phyloP scores from a whole-genome alignment of 2,797 vertebrate species.

The Darevskia nairensis region DNA sequence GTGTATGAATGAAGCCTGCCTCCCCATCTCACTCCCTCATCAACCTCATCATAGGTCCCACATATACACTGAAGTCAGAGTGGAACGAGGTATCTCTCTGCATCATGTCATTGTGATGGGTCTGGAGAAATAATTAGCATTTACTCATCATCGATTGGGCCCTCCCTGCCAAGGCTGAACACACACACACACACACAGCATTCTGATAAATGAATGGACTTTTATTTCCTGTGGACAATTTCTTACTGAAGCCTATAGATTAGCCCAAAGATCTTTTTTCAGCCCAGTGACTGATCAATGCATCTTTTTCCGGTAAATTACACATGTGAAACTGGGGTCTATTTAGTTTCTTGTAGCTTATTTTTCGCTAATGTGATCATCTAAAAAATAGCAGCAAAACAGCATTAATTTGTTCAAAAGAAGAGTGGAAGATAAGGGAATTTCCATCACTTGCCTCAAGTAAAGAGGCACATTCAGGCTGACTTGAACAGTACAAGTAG shows the following conservation, averaged over 20 bases:
- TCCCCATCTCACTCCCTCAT: background rate
- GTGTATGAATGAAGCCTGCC: background rate
- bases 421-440: constrained; percentile 7
- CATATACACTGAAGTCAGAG: background rate
- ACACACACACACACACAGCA: background rate
- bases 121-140: background rate
- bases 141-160: background rate
- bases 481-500: constrained; percentile 45
- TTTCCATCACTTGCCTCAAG: constrained; percentile 12
- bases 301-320: background rate
- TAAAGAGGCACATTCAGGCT: constrained; percentile 53
- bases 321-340: background rate
- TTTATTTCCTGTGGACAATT: too few relatives aligned
- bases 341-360: background rate
- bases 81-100: background rate
- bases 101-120: background rate
- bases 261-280: background rate
- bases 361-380: background rate
- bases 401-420: background rate
- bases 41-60: background rate
- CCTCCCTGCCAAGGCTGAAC: background rate
- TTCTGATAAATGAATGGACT: background rate
- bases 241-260: background rate
- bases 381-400: background rate
- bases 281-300: background rate